Evolutionary conservation across 2,888 invertebrate genomes (phyloP), one percentile per base, ranked within the genome.

Genomic region (Melinaea menophilus): DNA sequence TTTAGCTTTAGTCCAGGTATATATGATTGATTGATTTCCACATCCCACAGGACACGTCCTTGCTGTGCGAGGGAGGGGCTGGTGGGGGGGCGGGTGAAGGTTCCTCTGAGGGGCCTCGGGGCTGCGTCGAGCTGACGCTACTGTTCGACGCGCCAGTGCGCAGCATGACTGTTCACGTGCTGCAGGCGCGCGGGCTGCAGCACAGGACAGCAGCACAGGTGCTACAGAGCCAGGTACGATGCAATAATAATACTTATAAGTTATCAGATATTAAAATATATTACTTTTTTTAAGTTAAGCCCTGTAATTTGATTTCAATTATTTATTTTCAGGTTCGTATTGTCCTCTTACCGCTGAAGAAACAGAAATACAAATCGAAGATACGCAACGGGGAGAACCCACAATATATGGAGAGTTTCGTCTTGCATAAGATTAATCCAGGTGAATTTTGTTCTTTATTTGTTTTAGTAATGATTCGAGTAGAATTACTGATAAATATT

Each of bases 311-410:
- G 37, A 35, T 55, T 13, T 51, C 34, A 22, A 55, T 9, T 55
- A 45, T 57, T 4, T 59, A 33, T 45, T 86, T 86, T 48, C 89
- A 97, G 94, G 96, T 98, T 68, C 93, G 98, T 70, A 92, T 98
- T 73, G 93, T 98, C 56, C 92, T 98, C 76, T 86, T 98, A 70
- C 98, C 98, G 4, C 93, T 95, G 79, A 97, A 98, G 82, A 98
- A 98, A 84, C 98, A 98, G 82, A 96, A 97, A 77, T 96, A 96
- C 84, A 98, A 98, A 87, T 98, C 98, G 34, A 97, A 98, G 88
- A 96, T 98, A 69, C 93, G 97, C 63, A 94, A 95, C 63, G 98
- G 98, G 0, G 96, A 97, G 77, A 96, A 95, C 81, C 98, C 98
- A 0, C 96, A 97, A 79, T 98, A 95, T 78, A 96, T 98, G 94